Percentiles rank a stretch among this genome's conserved stretches.
Evolutionary conservation across 2,113 vertebrate species (phyloP).

Genomic region (Tauraco erythrolophus): DNA sequence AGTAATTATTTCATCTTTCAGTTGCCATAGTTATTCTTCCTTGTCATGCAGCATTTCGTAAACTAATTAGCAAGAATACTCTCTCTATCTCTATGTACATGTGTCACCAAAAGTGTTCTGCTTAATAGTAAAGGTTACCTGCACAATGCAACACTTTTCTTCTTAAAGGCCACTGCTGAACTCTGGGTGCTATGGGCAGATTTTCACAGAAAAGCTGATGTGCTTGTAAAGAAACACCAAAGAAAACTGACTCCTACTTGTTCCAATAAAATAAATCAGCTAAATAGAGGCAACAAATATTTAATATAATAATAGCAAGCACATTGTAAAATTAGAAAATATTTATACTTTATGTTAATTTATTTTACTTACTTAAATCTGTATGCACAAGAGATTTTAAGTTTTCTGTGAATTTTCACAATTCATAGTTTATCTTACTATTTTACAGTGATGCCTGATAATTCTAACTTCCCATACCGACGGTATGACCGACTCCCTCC

Average conservation of each 20-base stretch:
- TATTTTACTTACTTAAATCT: neutral
- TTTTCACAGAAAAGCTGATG: neutral
- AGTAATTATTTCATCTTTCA: conserved; percentile 23
- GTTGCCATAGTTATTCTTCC: conserved; percentile 63
- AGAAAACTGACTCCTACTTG: neutral
- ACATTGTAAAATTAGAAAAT: neutral
- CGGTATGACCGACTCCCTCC: conserved; percentile 95
- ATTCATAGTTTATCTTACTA: conserved; percentile 61
- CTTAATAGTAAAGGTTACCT: neutral
- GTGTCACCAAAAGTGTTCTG: neutral
- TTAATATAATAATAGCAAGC: neutral
- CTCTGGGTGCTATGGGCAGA: neutral
- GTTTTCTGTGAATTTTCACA: neutral
- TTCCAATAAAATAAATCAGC: neutral
- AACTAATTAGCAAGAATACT: conserved; percentile 26
- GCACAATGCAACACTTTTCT: neutral
- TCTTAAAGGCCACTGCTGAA: neutral
- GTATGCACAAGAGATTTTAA: neutral
- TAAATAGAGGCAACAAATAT: neutral
- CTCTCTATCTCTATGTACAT: neutral
- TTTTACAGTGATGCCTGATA: conserved; percentile 93
- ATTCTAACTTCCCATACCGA: conserved; percentile 92
- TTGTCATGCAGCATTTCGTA: conserved; percentile 18
- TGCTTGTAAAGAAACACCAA: neutral
- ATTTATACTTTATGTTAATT: neutral